Evolutionary conservation across 2,797 vertebrate species (phyloP), one percentile per base, ranked within the genome.

Genomic region (Gymnocypris eckloni): DNA sequence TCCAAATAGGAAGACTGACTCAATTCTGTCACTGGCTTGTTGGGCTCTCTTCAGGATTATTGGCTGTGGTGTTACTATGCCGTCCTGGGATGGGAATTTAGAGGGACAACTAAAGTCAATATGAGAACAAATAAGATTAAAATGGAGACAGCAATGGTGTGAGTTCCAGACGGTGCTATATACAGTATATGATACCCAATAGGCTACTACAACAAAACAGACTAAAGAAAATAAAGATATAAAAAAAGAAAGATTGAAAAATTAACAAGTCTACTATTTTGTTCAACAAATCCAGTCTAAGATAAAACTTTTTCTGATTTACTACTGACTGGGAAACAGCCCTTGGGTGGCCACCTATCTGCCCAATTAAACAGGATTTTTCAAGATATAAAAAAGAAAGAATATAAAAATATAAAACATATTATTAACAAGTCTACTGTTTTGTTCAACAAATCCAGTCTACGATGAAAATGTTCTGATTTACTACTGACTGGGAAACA

Each of bases 171-270:
- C 7, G 12, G 37, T 43, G 54, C 37, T 8, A n/a, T 39, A n/a
- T 78, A 41, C 37, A 25, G 54, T 54, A 12, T 76, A 54, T 79
- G 76, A 79, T 11, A 61, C 7, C 22, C 76, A 79, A 43, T 43
- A 33, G 33, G 33, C 33, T 33, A 25, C 54, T 11, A 78, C 54
- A 61, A 61, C 39, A 61, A 41, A 61, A 79, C 16, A 79, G 37
- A 18, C 28, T 50, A 52, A 75, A 52, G n/a, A 76, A n/a, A 77
- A 39, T 15, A 6, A 78, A 41, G 12, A 56, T 78, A 78, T 59
- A 25, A 78, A 77, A 76, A 33, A 33, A 33, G 33, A 33, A 33
- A 33, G 33, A 33, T 33, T 33, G 33, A 33, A 33, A 33, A 33
- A 33, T 33, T 48, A 48, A 72, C 15, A 56, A 39, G 3, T 56